Conservation (phyloP, 2,888 invertebrate genomes). For the Gastracanthus pulcherrimus region DNA sequence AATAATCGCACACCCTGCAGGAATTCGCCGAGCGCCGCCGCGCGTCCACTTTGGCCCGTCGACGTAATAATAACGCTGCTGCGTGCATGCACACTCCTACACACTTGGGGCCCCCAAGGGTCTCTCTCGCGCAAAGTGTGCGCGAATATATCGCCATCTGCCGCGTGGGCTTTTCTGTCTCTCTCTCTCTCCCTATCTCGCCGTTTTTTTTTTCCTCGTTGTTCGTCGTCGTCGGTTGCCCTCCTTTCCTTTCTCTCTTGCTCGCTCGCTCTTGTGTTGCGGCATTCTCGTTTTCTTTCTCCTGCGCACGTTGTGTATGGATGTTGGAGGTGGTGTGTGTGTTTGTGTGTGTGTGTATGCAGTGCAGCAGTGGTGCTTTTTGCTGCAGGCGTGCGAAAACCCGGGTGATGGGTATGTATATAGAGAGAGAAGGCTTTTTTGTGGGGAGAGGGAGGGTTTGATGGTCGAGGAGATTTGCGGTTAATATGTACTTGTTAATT, state of each 20-base stretch:
- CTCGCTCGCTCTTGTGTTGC: no score
- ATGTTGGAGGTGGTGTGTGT: no score
- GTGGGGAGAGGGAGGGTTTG: background rate
- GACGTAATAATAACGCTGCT: background rate
- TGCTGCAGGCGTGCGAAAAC: background rate
- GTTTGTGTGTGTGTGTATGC: background rate
- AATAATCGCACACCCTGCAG: background rate
- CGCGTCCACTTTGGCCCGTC: background rate
- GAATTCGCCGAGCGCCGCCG: background rate
- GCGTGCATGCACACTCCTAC: background rate
- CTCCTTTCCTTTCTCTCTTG: conserved; percentile 35
- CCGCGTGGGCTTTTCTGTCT: no score
- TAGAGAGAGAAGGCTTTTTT: background rate
- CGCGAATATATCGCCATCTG: conserved; percentile 37
- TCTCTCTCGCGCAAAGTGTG: background rate
- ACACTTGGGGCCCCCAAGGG: conserved; percentile 1
- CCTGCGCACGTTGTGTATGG: background rate
- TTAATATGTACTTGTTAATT: background rate
- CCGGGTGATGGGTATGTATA: background rate
- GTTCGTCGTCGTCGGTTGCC: background rate
- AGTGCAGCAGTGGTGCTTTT: background rate
- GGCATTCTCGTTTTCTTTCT: background rate
- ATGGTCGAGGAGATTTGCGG: background rate
- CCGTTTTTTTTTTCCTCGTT: background rate
- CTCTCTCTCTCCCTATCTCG: no score